phyloP scores from a whole-genome alignment of 2,113 vertebrate species.

The Oreochromis niloticus region DNA sequence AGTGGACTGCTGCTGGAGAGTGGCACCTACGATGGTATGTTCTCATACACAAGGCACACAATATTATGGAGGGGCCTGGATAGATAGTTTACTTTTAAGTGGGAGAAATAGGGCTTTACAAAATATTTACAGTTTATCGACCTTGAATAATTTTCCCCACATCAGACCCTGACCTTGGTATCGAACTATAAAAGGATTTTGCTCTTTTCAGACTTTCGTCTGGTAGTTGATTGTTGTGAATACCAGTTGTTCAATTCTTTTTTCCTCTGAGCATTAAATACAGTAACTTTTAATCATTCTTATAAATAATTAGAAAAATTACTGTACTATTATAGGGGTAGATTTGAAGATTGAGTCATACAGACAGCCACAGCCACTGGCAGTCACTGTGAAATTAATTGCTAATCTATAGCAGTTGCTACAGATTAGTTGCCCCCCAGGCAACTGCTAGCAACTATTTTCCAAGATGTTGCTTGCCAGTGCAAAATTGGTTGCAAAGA shows the following conservation, averaged over 20 bases:
- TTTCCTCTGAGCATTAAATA: not conserved
- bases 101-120: not conserved
- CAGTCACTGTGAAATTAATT: not conserved
- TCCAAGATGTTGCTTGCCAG: not conserved
- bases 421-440: no score
- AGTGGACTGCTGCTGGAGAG: conserved; percentile 94
- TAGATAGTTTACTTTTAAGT: not conserved
- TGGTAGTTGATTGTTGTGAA: not conserved
- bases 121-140: not conserved
- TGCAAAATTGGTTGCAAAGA: not conserved
- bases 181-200: not conserved
- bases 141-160: not conserved
- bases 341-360: not conserved
- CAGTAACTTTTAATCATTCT: not conserved
- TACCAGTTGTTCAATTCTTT: not conserved
- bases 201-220: not conserved
- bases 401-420: not conserved
- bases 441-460: not conserved
- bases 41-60: not conserved
- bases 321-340: not conserved
- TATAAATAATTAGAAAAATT: not conserved
- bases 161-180: not conserved
- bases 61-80: not conserved
- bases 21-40: conserved; percentile 94
- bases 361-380: not conserved